Base-by-base conservation (phyloP, 1,140 invertebrate genomes). In the Ostrea edulis region DNA sequence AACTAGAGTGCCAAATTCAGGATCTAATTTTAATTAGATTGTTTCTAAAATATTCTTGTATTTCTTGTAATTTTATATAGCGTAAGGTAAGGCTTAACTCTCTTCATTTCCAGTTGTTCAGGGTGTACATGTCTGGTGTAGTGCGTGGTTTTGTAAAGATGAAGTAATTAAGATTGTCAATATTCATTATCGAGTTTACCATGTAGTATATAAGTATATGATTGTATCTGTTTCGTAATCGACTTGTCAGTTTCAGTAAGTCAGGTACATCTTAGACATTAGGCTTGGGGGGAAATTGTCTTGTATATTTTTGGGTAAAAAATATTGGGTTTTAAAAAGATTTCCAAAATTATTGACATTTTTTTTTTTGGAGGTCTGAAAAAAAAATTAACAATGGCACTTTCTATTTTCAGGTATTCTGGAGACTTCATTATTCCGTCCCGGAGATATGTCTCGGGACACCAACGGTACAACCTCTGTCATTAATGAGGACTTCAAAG, bases 401-500 rank as follows among this genome's bases (percentile, higher is more conserved):
- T 62, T 62, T 62, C 8, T 62, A 7, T 62, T n/a, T 62, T n/a
- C 55, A 62, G 55, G 55, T 62, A 62, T 62, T 62, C 1, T 20
- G 17, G 17, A 55, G 14, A 55, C 54, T 12, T 55, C 14, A 55
- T 17, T 20, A 62, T 62, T 62, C 17, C 55, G n/a, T 20, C 55
- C 17, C 55, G 14, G 55, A 17, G 55, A 62, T 58, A 71, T 77
- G 68, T 35, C 68, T 5, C 68, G 29, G 14, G 68, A 35, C 68
- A 77, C 25, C 29, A 77, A 77, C 68, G 22, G 22, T 1, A 77
- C 68, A 22, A n/a, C 58, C 5, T 62, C 58, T 62, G 58, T 62
- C 58, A 62, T 44, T 2, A 44, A 62, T n/a, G 90, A 90, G 11
- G 87, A 89, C 8, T 93, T 92, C 84, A 87, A 92, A 62, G 83